These are phyloP conservation scores for Natrix natrix DNA, from an alignment of 2,797 vertebrate genomes.

Conservation along the genomic window DNA sequence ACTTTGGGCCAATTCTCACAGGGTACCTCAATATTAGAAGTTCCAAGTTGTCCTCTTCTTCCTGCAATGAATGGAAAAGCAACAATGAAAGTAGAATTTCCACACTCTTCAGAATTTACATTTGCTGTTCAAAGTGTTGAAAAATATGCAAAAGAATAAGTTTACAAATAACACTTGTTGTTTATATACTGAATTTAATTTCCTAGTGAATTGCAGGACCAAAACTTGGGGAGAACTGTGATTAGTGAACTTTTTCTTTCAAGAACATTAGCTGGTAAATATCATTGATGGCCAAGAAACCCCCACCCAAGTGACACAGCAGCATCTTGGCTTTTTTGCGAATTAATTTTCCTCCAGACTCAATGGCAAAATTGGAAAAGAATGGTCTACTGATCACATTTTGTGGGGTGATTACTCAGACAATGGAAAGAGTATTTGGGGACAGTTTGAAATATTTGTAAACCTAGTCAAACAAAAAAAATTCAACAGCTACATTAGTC, in stretches of 20 bases:
- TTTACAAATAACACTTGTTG: not conserved
- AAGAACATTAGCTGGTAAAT: not conserved
- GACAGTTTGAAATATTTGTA: not conserved
- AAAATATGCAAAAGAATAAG: not conserved
- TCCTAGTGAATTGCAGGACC: not conserved
- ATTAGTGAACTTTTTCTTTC: not conserved
- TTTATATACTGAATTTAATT: not conserved
- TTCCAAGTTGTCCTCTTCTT: not conserved
- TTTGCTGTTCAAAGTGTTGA: not conserved
- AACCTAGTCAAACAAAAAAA: not conserved
- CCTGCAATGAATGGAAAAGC: not conserved
- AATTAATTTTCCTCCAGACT: not conserved
- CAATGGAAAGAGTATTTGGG: not conserved
- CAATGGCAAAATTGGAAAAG: not conserved
- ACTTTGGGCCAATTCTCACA: not conserved
- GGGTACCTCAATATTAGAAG: not conserved
- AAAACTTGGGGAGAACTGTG: not conserved
- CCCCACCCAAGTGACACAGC: not conserved
- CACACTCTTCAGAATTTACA: not conserved
- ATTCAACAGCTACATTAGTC: not conserved
- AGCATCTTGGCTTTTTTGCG: not conserved
- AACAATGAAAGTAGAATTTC: not conserved
- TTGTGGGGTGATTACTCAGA: not conserved
- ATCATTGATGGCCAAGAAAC: not conserved
- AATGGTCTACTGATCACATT: not conserved